Base-by-base conservation (phyloP, 2,797 vertebrate genomes). In the Calcarius lapponicus region DNA sequence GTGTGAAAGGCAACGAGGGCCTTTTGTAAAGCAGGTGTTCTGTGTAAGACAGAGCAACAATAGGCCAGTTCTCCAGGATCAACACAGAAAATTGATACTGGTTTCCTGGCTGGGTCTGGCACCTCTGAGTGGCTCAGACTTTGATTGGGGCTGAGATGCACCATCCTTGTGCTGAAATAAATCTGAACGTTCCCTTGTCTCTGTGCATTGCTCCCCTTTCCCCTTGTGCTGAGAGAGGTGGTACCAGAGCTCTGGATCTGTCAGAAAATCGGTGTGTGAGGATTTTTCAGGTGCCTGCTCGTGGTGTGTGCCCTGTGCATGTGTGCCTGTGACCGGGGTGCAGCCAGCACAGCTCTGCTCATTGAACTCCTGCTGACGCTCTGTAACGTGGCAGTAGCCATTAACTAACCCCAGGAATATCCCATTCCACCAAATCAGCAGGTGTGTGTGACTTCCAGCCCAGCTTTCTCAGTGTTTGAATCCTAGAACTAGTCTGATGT, bases 311-410 rank as follows among this genome's bases (percentile, higher is more conserved):
- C 62, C 38, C 22, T 74, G 38, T 29, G 9, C 1, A 0, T 1
- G 2, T 73, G 47, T 67, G 76, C 32, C 42, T 56, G 70, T 90
- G 92, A 94, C 91, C 93, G 95, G 95, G 88, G 53, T 91, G 88
- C 86, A 92, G 90, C 69, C 65, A 29, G 48, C 36, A 72, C 66
- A 76, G 85, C 75, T 80, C 58, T 53, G 73, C 80, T 91, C 62
- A 81, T 78, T 86, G 28, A 92, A 76, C 75, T 82, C 29, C 96
- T 93, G 78, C 80, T 96, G 93, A 88, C 80, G 79, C 32, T 70
- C 54, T 94, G 85, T 97, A 94, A 95, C 31, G 19, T 74, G 90
- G 93, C 21, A 28, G 80, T 69, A 80, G 60, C 71, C 45, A 93
- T 96, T 90, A 92, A 51, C 40, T 72, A 92, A 54, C 40, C 74